Percentiles rank a stretch among this genome's conserved stretches.
These are phyloP conservation scores for Neomonachus schauinslandi DNA, from an alignment of 2,113 vertebrate genomes.

Conservation along the genomic window DNA sequence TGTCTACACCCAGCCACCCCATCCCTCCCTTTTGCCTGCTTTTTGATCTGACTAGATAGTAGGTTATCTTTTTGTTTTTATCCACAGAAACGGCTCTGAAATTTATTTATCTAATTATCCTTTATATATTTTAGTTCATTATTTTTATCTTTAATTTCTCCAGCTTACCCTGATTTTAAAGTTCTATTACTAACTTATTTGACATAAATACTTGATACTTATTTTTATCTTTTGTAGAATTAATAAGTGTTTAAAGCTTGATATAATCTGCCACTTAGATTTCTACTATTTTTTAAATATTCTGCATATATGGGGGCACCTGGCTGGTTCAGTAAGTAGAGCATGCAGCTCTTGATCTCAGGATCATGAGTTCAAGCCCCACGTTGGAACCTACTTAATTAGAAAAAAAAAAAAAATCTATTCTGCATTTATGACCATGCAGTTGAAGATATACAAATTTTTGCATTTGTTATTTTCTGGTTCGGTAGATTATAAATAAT, in stretches of 20 bases:
- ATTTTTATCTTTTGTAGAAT: background rate
- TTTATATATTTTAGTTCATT: background rate
- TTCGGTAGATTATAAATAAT: background rate
- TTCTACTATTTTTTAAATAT: background rate
- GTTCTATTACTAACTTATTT: background rate
- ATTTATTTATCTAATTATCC: background rate
- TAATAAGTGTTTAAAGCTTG: background rate
- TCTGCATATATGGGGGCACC: background rate
- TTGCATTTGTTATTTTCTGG: background rate
- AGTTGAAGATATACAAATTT: background rate
- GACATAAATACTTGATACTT: background rate
- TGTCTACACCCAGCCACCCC: no score
- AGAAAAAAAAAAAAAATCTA: background rate
- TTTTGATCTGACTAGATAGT: background rate
- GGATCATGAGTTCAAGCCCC: background rate
- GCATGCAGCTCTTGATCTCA: background rate
- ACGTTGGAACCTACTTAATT: background rate
- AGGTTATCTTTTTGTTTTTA: slow-evolving; percentile 18
- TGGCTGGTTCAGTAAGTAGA: background rate
- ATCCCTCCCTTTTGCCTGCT: background rate
- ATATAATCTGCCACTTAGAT: background rate
- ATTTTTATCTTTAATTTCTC: background rate
- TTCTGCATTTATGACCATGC: background rate
- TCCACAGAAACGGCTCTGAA: background rate
- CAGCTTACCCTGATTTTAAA: slow-evolving; percentile 29